Conservation (phyloP, 2,888 invertebrate species). For the Cephus runcator region DNA sequence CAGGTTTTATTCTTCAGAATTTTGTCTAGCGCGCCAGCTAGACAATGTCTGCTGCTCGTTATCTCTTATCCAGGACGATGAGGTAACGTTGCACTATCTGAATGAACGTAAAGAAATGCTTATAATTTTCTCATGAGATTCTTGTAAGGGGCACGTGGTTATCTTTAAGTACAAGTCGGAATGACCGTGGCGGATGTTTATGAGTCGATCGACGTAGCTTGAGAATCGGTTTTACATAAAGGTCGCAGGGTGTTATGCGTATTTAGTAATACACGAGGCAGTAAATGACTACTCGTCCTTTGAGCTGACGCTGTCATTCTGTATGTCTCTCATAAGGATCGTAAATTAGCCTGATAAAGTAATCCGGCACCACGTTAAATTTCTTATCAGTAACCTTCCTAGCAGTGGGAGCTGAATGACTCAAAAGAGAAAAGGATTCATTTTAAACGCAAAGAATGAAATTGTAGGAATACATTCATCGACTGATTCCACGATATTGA, state of each 20-base stretch:
- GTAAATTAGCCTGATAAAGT: not conserved
- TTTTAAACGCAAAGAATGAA: not conserved
- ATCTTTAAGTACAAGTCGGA: not conserved
- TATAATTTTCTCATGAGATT: not conserved
- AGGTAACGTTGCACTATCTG: not conserved
- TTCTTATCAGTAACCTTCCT: not conserved
- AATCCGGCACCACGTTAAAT: not conserved
- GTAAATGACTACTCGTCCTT: not conserved
- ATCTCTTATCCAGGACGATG: not conserved
- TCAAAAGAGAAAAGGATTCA: not conserved
- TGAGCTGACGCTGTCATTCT: not conserved
- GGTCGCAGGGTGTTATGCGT: not conserved
- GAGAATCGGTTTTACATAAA: not conserved
- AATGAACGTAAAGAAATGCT: not conserved
- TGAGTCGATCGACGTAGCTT: not conserved
- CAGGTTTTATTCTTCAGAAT: not conserved
- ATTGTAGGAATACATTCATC: not conserved
- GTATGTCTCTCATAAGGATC: not conserved
- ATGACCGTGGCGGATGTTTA: not conserved
- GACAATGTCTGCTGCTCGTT: not conserved
- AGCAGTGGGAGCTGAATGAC: not conserved
- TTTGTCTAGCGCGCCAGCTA: not conserved
- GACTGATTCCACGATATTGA: not conserved
- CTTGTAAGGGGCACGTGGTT: not conserved
- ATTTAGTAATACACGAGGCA: not conserved